Conservation (phyloP, 2,888 invertebrate species). For the Lasioglossum pauxillum region DNA sequence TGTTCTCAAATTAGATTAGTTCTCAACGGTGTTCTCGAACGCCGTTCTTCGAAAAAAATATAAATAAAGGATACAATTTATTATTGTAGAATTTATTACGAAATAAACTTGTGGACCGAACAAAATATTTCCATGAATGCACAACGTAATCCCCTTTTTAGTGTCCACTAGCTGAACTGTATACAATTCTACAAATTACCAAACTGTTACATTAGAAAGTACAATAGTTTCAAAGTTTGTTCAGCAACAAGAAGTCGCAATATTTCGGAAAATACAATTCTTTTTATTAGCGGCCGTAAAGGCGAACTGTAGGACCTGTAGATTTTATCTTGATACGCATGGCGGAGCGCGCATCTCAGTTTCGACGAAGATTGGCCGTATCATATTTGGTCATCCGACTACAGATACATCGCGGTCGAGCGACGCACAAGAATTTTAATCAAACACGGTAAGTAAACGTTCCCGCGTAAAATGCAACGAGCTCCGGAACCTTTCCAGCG, state of each 20-base stretch:
- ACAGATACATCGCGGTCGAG: not conserved
- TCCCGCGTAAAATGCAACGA: not conserved
- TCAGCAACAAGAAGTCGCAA: not conserved
- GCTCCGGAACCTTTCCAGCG: not conserved
- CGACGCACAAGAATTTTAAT: not conserved
- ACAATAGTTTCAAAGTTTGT: not conserved
- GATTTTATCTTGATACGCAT: not conserved
- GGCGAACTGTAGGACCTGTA: not conserved
- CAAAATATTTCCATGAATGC: too few species aligned
- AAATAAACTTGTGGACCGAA: too few species aligned
- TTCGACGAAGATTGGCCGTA: not conserved
- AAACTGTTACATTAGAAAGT: not conserved
- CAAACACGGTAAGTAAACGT: not conserved
- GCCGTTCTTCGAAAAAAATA: too few species aligned
- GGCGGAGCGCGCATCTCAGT: not conserved
- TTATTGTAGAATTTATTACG: too few species aligned
- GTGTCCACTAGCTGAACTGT: too few species aligned
- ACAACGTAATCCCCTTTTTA: too few species aligned
- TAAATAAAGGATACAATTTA: too few species aligned
- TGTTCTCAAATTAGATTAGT: too few species aligned
- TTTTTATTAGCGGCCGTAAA: not conserved
- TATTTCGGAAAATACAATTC: not conserved
- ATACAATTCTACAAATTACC: not conserved
- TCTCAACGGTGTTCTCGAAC: too few species aligned
- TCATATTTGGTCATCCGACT: not conserved